Base-by-base conservation (phyloP, 2,797 vertebrate species). In the Enteromius mattozi region DNA sequence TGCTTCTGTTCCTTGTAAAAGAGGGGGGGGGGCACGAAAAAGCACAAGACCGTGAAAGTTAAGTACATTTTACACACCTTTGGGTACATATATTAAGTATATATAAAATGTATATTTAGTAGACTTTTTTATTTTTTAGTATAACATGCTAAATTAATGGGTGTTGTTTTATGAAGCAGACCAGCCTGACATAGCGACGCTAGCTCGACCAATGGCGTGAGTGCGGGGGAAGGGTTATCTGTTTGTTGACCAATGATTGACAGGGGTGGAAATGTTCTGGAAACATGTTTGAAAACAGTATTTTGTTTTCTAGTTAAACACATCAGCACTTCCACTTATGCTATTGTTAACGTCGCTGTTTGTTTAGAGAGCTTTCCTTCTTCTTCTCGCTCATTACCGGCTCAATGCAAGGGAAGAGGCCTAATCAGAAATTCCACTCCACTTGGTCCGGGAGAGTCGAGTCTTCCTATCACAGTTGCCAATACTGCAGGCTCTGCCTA, bases 401-500 rank as follows among this genome's bases (percentile, higher is more conserved):
- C 84, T 85, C 80, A 81, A 83, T 83, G 83, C 80, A 59, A 80
- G 82, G 80, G 80, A 86, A 88, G 86, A 87, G 78, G 61, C 81
- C 81, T 88, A 87, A 89, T 88, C 88, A 88, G 80, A 88, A 88
- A 88, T 88, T 89, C 87, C 80, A 83, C 88, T 88, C 87, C 82
- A 85, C 84, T 87, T 86, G 76, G 79, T 87, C 76, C 81, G 81
- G 87, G 86, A 90, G 86, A 84, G 51, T 84, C 51, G 76, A 87
- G 84, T 81, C 87, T 89, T 86, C 78, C 87, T 59, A 89, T 90
- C 88, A 81, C 83, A 89, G 81, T 87, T 90, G 89, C 85, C 89
- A 89, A 90, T 90, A 89, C 86, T 86, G 81, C 61, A 74, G 86
- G 85, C 80, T 79, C 78, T 91, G 88, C 90, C 89, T 89, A 90